Evolutionary conservation across 2,888 invertebrate genomes (phyloP), one percentile per base, ranked within the genome.

Genomic region (Heteromyza rotundicornis): DNA sequence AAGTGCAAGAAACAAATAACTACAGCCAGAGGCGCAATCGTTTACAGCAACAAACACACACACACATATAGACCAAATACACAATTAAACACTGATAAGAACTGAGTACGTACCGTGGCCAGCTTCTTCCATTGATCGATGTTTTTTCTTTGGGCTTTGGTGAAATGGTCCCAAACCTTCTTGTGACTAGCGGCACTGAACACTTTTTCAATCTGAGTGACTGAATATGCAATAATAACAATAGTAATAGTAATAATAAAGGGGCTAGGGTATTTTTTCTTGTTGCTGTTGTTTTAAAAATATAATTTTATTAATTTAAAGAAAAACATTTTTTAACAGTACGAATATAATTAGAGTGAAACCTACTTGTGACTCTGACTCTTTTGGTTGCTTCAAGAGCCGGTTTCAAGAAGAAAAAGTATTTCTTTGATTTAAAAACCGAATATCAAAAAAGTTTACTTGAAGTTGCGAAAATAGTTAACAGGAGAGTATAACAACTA

Each of bases 161-260:
- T 96, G 91, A 98, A 97, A 90, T 97, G 97, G 90, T 97, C 97
- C 97, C 97, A 97, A 85, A 95, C 95, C 86, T 96, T 96, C 90
- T 97, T 96, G 88, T 96, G 96, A 86, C 92, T 92, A 84, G 96
- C 95, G 81, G 95, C 92, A 85, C 88, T 87, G 89, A 97, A 96
- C 87, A 97, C 95, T 89, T 94, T 92, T 91, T 95, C 96, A 89
- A 97, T 96, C 92, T 96, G 96, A 90, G 94, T 93, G 92, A 97
- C 97, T 97, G 92, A 83, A 72, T 64, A 77, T 78, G 76, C 80
- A 82, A 82, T 79, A 78, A 81, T 82, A 80, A n/a, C n/a, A n/a
- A n/a, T n/a, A n/a, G n/a, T n/a, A n/a, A n/a, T n/a, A n/a, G n/a
- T n/a, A n/a, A 80, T 78, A 74, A 80, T 80, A 76, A 78, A 76